Conservation (phyloP, 2,888 invertebrate species). For the Scotopteryx bipunctaria region DNA sequence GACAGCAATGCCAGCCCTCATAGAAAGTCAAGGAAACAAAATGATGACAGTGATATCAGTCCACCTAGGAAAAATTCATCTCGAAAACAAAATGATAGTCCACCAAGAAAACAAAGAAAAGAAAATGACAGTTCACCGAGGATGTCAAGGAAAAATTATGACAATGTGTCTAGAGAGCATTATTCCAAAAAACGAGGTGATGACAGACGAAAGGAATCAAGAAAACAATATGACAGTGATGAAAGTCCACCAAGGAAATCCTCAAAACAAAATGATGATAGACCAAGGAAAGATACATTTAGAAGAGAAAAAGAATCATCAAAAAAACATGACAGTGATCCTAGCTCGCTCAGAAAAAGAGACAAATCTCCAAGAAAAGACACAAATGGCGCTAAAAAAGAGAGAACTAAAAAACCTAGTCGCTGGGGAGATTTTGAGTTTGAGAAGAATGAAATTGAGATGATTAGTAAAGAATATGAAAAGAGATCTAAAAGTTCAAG, state of each 20-base stretch:
- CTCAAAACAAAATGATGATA: slow-evolving; percentile 1
- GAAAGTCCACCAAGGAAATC: slow-evolving; percentile 15
- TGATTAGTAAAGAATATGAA: slow-evolving; percentile 37
- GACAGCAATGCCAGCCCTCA: neutral
- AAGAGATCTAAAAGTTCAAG: slow-evolving; percentile 29
- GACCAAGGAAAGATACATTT: neutral
- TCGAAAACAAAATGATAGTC: neutral
- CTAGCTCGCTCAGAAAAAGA: slow-evolving; percentile 51
- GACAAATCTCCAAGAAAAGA: slow-evolving; percentile 39
- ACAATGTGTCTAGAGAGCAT: too few species aligned
- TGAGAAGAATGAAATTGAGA: slow-evolving; percentile 23
- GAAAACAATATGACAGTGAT: slow-evolving; percentile 7
- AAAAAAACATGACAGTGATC: slow-evolving; percentile 60
- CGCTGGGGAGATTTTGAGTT: slow-evolving; percentile 34
- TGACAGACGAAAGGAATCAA: neutral
- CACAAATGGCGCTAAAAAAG: slow-evolving; percentile 29
- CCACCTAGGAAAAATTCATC: slow-evolving; percentile 10
- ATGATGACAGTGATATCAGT: slow-evolving; percentile 14
- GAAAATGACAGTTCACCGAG: too few species aligned
- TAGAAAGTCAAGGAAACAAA: slow-evolving; percentile 5
- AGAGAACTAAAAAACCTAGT: slow-evolving; percentile 32
- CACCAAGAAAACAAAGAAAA: neutral
- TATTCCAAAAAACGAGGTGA: slow-evolving; percentile 1
- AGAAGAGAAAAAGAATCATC: neutral
- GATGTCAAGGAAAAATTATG: too few species aligned